A percentile compares a stretch with the other conserved stretches of the same genome.
These are phyloP conservation scores for Chondrosia reniformis DNA, from an alignment of 37 sponge, comb jelly and placozoan genomes.

Conservation along the genomic window DNA sequence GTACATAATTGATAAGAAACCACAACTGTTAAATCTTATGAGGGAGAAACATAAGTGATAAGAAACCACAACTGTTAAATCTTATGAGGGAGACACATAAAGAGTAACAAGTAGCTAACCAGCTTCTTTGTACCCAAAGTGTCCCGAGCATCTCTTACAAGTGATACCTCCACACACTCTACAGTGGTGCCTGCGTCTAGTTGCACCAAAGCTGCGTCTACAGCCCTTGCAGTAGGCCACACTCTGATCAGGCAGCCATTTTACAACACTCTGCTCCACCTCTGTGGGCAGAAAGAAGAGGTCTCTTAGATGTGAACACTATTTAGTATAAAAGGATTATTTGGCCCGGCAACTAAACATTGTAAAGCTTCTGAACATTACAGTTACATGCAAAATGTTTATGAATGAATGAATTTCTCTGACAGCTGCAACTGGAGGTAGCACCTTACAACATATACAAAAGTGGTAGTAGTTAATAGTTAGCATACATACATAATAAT, in stretches of 20 bases:
- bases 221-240: constrained; percentile 54
- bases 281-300: constrained; percentile 25
- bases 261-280: constrained; percentile 64
- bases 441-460: neutral
- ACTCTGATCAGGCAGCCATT: constrained; percentile 64
- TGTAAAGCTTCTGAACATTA: too few species aligned
- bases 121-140: constrained; percentile 46
- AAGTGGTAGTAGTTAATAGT: too few species aligned
- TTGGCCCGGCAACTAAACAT: too few species aligned
- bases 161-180: constrained; percentile 82
- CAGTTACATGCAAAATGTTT: too few species aligned
- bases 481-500: too few species aligned
- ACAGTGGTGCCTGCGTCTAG: constrained; percentile 70
- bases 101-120: constrained; percentile 51
- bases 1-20: too few species aligned
- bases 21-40: too few species aligned
- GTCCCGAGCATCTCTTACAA: constrained; percentile 75
- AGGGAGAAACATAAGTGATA: too few species aligned
- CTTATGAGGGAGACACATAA: neutral
- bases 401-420: too few species aligned
- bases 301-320: too few species aligned
- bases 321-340: too few species aligned
- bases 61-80: constrained; percentile 2
- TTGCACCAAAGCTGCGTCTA: constrained; percentile 32
- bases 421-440: too few species aligned